Evolutionary conservation across 2,888 invertebrate genomes (phyloP), one percentile per base, ranked within the genome.

Genomic region (Desoria tigrina): DNA sequence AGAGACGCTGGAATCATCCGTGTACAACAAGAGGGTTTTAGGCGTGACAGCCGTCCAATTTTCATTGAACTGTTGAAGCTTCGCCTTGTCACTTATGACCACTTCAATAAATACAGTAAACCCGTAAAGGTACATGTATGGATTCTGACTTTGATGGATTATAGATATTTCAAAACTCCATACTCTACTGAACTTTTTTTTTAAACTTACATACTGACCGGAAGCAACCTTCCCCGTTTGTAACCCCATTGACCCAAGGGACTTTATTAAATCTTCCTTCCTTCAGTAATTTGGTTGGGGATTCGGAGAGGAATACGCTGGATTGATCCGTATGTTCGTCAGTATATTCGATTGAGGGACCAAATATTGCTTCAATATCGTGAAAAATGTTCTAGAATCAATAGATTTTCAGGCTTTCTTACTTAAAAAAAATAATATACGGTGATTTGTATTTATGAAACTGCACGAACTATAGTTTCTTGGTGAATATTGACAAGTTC

Each of bases 181-280:
- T n/a, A n/a, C n/a, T n/a, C n/a, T n/a, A n/a, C n/a, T n/a, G n/a
- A n/a, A n/a, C n/a, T n/a, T n/a, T n/a, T n/a, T 32, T 32, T 11
- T 32, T 32, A 11, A n/a, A 18, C 65, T 45, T 50, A 66, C 66
- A 37, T 45, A 59, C 37, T 27, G 54, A 63, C n/a, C 67, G 42
- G 32, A 63, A 63, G 23, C 67, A 64, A 16, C 71, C 71, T 42
- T 69, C 71, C 23, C 62, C 56, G 1, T 66, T 64, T 24, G 42
- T 66, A 6, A 68, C 63, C 1, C 69, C 71, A 14, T 61, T 51
- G 1, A 71, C 59, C 68, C 66, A 71, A 42, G 68, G 68, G 7
- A 69, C 65, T 18, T 60, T 62, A 23, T 56, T 56, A 24, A 69
- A 58, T 51, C 63, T 53, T 57, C 66, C 58, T 39, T 55, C 54